Evolutionary conservation across 1,140 invertebrate species (phyloP).

Genomic region (Varroa destructor): DNA sequence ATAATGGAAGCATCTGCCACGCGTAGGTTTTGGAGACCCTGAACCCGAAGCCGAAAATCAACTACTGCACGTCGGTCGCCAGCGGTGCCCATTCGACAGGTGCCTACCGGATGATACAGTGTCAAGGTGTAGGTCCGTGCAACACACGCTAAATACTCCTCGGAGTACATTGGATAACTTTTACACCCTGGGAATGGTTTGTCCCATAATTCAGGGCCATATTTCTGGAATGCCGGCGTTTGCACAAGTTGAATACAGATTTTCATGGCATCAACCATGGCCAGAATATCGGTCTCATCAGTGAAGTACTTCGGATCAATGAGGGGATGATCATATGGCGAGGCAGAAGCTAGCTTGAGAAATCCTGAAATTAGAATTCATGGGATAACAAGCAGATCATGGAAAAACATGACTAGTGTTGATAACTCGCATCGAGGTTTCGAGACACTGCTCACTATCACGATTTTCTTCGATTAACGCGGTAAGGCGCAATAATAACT

Average conservation of each 20-base stretch:
- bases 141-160: constrained; percentile 67
- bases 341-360: constrained; percentile 59
- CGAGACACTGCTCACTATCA: no score
- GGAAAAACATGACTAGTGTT: no score
- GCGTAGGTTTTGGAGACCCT: constrained; percentile 32
- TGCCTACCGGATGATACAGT: constrained; percentile 65
- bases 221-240: constrained; percentile 55
- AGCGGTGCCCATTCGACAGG: constrained; percentile 66
- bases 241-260: constrained; percentile 28
- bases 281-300: constrained; percentile 63
- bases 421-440: no score
- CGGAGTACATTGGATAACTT: constrained; percentile 54
- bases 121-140: constrained; percentile 53
- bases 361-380: constrained; percentile 50
- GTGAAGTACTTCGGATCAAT: constrained; percentile 82
- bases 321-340: constrained; percentile 75
- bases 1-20: constrained; percentile 36
- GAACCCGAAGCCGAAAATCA: constrained; percentile 49
- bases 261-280: constrained; percentile 55
- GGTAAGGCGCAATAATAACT: no score
- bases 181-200: constrained; percentile 61
- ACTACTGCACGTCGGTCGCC: constrained; percentile 47
- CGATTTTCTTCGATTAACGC: no score
- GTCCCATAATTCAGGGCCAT: constrained; percentile 53
- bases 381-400: no score